Percentiles rank a stretch among this genome's conserved stretches.
Conservation (phyloP, 2,888 invertebrate species). For the Phengaris arion region DNA sequence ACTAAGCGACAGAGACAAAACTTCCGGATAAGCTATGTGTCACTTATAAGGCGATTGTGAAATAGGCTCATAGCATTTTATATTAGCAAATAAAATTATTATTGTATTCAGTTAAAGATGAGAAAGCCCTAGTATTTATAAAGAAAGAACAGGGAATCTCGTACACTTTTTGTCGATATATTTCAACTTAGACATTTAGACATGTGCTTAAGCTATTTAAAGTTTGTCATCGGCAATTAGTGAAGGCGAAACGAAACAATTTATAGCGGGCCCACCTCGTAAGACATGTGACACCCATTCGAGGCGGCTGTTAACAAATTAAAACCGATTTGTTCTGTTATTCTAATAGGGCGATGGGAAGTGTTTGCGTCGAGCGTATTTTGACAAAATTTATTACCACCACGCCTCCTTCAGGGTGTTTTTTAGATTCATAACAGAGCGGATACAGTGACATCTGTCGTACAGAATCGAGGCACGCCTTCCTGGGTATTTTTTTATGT, state of each 20-base stretch:
- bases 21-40: too few relatives aligned
- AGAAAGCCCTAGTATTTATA: not conserved
- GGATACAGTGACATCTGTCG: slow-evolving; percentile 74
- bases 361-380: slow-evolving; percentile 73
- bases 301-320: slow-evolving; percentile 77
- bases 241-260: slow-evolving; percentile 70
- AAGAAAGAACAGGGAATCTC: not conserved
- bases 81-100: not conserved
- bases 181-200: slow-evolving; percentile 48
- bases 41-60: too few relatives aligned
- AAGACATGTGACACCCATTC: slow-evolving; percentile 75
- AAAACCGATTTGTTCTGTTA: slow-evolving; percentile 77
- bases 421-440: slow-evolving; percentile 61
- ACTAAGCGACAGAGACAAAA: too few relatives aligned
- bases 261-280: slow-evolving; percentile 55
- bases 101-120: not conserved
- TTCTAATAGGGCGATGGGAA: slow-evolving; percentile 77
- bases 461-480: slow-evolving; percentile 63
- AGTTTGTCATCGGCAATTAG: slow-evolving; percentile 76
- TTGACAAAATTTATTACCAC: slow-evolving; percentile 79
- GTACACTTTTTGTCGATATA: not conserved
- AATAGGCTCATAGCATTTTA: too few relatives aligned
- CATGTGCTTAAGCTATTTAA: slow-evolving; percentile 72
- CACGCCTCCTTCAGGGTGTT: slow-evolving; percentile 70
- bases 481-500: slow-evolving; percentile 49